Percentiles rank a stretch among this genome's conserved stretches.
These are phyloP conservation scores for Scolopax mira DNA, from an alignment of 2,113 vertebrate genomes.

Conservation along the genomic window DNA sequence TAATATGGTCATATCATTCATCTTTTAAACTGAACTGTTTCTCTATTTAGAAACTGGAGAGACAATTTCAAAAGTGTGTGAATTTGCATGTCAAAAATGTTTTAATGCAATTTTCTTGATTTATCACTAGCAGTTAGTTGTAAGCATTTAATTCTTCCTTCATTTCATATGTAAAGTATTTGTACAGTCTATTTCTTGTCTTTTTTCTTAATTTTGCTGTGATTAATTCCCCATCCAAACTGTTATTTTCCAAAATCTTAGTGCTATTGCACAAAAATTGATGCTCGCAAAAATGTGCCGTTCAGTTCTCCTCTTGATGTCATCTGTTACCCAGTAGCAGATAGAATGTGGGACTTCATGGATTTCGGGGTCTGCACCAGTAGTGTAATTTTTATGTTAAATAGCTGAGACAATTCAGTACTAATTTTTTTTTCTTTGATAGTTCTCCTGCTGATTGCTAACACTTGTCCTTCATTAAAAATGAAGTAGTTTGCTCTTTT, in stretches of 20 bases:
- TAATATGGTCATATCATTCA: not conserved
- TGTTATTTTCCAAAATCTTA: not conserved
- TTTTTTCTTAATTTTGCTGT: not conserved
- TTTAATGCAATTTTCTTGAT: not conserved
- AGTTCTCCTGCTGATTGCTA: not conserved
- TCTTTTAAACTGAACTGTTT: not conserved
- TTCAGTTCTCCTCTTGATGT: not conserved
- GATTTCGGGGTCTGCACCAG: not conserved
- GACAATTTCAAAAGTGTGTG: not conserved
- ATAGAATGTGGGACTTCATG: not conserved
- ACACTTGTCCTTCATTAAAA: constrained; percentile 13
- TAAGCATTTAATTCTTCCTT: not conserved
- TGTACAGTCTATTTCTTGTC: not conserved
- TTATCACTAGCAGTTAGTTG: not conserved
- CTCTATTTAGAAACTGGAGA: not conserved
- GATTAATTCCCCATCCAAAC: not conserved
- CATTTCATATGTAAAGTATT: not conserved
- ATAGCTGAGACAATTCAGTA: not conserved
- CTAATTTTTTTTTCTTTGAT: not conserved
- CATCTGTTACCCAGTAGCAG: not conserved
- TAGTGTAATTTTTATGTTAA: not conserved
- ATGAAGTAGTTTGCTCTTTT: not conserved
- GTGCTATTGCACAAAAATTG: not conserved
- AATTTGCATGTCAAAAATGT: not conserved
- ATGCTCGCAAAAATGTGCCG: not conserved